phyloP scores from a whole-genome alignment of 2,797 vertebrate species.

The Glyptemys insculpta region DNA sequence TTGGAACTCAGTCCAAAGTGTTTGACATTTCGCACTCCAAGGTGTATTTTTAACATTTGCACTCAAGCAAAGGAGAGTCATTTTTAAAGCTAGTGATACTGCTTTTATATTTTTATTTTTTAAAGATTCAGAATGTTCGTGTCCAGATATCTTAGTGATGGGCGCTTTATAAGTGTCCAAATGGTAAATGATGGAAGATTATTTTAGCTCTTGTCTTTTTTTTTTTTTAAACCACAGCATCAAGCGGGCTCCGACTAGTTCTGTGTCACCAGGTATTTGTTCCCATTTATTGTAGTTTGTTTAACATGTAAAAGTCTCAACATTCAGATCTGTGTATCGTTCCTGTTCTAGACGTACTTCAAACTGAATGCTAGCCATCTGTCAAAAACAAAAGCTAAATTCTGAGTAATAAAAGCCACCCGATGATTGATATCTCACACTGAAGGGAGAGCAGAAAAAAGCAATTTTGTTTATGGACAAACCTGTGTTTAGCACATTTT shows the following conservation, averaged over 20 bases:
- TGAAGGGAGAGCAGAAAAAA: constrained; percentile 80
- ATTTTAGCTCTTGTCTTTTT: background rate
- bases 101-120: background rate
- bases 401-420: constrained; percentile 80
- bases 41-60: fast-evolving
- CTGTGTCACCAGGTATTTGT: constrained; percentile 29
- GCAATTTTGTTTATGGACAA: constrained; percentile 84
- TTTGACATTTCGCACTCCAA: fast-evolving
- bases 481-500: constrained; percentile 78
- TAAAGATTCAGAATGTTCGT: background rate
- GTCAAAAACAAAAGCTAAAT: constrained; percentile 83
- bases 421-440: constrained; percentile 84
- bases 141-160: fast-evolving
- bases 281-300: constrained; percentile 70
- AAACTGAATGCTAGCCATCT: constrained; percentile 75
- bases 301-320: constrained; percentile 55
- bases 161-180: fast-evolving
- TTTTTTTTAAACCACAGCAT: background rate
- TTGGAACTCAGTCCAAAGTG: background rate
- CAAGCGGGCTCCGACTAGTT: constrained; percentile 34
- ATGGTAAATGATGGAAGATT: fast-evolving
- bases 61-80: too few relatives aligned
- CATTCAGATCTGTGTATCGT: constrained; percentile 74
- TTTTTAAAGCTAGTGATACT: background rate
- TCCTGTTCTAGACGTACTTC: constrained; percentile 74